Percentiles rank a stretch among this genome's conserved stretches.
These are phyloP conservation scores for Chondrosia reniformis DNA, from an alignment of 37 sponge, comb jelly and placozoan species.

Conservation along the genomic window DNA sequence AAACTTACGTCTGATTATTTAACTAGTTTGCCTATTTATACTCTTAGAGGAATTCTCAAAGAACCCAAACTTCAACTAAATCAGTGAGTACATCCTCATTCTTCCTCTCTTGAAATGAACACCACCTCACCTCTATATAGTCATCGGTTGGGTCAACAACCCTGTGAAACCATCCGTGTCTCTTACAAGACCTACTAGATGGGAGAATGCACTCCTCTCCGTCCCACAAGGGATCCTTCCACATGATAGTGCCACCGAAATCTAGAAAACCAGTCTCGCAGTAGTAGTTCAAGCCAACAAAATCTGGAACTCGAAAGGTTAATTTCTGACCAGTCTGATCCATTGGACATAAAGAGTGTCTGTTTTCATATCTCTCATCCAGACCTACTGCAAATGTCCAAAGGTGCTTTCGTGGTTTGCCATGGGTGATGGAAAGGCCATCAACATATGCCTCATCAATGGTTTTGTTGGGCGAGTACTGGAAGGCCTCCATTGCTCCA, in stretches of 20 bases:
- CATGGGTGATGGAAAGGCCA: constrained; percentile 15
- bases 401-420: constrained; percentile 20
- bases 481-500: constrained; percentile 18
- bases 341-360: too few species aligned
- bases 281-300: constrained; percentile 26
- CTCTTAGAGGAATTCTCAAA: neutral
- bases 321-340: too few species aligned
- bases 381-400: constrained; percentile 7
- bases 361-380: too few species aligned
- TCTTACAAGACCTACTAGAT: constrained; percentile 7
- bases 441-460: constrained; percentile 25
- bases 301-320: too few species aligned
- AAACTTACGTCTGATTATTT: too few species aligned
- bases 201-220: constrained; percentile 11
- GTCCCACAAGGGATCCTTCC: constrained; percentile 29
- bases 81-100: constrained; percentile 10
- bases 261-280: constrained; percentile 1
- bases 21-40: too few species aligned
- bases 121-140: constrained; percentile 22
- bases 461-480: neutral
- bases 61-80: constrained; percentile 12
- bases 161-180: constrained; percentile 18
- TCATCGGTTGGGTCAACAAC: neutral
- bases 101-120: neutral
- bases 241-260: neutral